A percentile compares a stretch with the other conserved stretches of the same genome.
phyloP scores from a whole-genome alignment of 2,888 invertebrate genomes.

The Parnassius mnemosyne region DNA sequence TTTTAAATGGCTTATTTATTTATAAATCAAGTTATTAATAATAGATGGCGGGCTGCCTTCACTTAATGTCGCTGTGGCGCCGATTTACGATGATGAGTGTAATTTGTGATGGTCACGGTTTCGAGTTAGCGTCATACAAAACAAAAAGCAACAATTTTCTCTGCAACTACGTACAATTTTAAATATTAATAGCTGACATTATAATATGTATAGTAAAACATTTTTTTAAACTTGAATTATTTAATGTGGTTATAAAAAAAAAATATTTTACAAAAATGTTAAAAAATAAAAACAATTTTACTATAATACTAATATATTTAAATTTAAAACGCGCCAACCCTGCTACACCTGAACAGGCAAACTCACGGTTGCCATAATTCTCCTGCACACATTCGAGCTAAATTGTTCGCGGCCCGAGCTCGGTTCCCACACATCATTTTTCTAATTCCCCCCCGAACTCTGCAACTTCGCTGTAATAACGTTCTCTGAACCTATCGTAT shows the following conservation, averaged over 20 bases:
- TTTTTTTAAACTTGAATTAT: too few species aligned
- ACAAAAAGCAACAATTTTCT: slow-evolving; percentile 58
- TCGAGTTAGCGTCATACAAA: slow-evolving; percentile 37
- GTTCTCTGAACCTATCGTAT: slow-evolving; percentile 35
- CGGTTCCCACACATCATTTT: slow-evolving; percentile 75
- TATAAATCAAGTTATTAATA: slow-evolving; percentile 58
- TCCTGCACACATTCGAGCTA: slow-evolving; percentile 61
- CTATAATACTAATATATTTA: too few species aligned
- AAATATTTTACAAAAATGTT: too few species aligned
- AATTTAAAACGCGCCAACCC: slow-evolving; percentile 44
- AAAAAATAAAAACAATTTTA: too few species aligned
- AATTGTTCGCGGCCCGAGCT: slow-evolving; percentile 58
- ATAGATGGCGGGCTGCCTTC: slow-evolving; percentile 73
- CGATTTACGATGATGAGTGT: slow-evolving; percentile 69
- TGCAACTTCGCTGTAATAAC: slow-evolving; percentile 57
- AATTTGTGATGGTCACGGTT: slow-evolving; percentile 52
- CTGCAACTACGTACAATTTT: slow-evolving; percentile 45
- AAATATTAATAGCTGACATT: slow-evolving; percentile 6
- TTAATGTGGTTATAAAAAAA: too few species aligned
- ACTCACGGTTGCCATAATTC: slow-evolving; percentile 70
- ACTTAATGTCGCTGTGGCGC: slow-evolving; percentile 74
- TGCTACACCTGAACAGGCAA: slow-evolving; percentile 44
- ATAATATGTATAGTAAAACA: neutral
- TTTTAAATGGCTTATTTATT: slow-evolving; percentile 77
- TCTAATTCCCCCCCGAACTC: slow-evolving; percentile 59